Percentiles rank a stretch among this genome's conserved stretches.
These are phyloP conservation scores for Choristoneura fumiferana DNA, from an alignment of 1,140 invertebrate genomes.

Conservation along the genomic window DNA sequence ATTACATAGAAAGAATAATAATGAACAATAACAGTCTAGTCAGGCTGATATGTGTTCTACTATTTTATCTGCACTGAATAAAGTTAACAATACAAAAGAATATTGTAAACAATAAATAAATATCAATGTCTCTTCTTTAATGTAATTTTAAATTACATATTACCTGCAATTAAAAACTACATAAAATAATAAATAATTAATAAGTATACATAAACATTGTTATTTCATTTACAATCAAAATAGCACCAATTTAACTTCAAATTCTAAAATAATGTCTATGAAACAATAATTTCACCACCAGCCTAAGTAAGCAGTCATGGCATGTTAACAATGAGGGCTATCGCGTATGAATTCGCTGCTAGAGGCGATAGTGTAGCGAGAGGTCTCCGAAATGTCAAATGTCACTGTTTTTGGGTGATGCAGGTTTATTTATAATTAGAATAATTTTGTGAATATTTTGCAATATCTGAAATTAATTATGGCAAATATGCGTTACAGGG, in stretches of 20 bases:
- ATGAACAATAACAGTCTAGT: not conserved
- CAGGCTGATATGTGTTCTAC: constrained; percentile 16
- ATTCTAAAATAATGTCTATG: constrained; percentile 23
- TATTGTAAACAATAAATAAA: constrained; percentile 1
- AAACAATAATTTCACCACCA: constrained; percentile 29
- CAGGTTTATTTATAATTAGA: too few species aligned
- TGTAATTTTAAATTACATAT: not conserved
- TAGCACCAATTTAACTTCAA: constrained; percentile 51
- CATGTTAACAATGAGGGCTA: constrained; percentile 18
- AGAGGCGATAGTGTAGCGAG: too few species aligned
- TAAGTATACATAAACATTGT: not conserved
- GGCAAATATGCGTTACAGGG: too few species aligned
- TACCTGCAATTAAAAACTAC: not conserved
- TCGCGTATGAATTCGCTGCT: too few species aligned
- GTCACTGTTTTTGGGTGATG: too few species aligned
- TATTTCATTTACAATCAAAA: constrained; percentile 35
- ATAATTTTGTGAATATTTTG: too few species aligned
- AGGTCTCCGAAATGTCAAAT: too few species aligned
- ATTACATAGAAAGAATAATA: constrained; percentile 5
- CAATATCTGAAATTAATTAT: too few species aligned
- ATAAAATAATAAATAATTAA: not conserved
- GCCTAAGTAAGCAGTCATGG: constrained; percentile 22
- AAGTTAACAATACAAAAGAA: not conserved
- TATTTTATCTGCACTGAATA: not conserved
- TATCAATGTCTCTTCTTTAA: not conserved